A percentile compares a stretch with the other conserved stretches of the same genome.
Evolutionary conservation across 2,113 vertebrate genomes (phyloP).

Genomic region (Sprattus sprattus): DNA sequence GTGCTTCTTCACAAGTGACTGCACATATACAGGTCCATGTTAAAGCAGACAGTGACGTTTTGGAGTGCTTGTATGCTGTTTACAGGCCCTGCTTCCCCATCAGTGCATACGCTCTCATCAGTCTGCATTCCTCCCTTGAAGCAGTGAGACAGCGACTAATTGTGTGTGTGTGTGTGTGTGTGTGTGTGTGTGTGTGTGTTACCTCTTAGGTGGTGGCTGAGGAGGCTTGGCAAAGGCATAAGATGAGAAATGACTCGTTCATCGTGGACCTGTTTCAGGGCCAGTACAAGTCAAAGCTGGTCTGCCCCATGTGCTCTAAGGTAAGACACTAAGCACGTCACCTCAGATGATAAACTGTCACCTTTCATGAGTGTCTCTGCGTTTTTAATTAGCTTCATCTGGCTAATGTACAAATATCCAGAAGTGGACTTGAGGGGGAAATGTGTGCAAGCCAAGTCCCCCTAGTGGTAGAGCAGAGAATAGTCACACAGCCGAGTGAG

Average conservation of each 20-base stretch:
- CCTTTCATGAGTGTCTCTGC: too few species aligned
- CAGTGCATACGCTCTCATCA: neutral
- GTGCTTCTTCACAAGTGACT: neutral
- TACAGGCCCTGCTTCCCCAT: neutral
- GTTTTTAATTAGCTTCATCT: too few species aligned
- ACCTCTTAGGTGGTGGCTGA: slow-evolving; percentile 87
- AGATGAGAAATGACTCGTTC: slow-evolving; percentile 97
- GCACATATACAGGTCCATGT: too few species aligned
- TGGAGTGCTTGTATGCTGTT: neutral
- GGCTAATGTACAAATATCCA: too few species aligned
- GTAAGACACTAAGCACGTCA: slow-evolving; percentile 59
- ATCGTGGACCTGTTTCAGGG: slow-evolving; percentile 98
- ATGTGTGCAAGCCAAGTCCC: neutral
- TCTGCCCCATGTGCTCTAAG: slow-evolving; percentile 96
- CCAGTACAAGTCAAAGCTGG: slow-evolving; percentile 98
- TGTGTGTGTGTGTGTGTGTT: slow-evolving; percentile 23
- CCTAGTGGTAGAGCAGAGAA: neutral
- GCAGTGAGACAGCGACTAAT: neutral
- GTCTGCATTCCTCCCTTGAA: neutral
- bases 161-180: neutral
- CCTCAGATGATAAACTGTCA: neutral
- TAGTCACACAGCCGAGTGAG: neutral
- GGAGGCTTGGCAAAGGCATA: slow-evolving; percentile 97
- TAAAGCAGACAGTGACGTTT: neutral
- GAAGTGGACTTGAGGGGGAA: neutral